Base-by-base conservation (phyloP, 2,113 vertebrate genomes). In the Capricornis sumatraensis region DNA sequence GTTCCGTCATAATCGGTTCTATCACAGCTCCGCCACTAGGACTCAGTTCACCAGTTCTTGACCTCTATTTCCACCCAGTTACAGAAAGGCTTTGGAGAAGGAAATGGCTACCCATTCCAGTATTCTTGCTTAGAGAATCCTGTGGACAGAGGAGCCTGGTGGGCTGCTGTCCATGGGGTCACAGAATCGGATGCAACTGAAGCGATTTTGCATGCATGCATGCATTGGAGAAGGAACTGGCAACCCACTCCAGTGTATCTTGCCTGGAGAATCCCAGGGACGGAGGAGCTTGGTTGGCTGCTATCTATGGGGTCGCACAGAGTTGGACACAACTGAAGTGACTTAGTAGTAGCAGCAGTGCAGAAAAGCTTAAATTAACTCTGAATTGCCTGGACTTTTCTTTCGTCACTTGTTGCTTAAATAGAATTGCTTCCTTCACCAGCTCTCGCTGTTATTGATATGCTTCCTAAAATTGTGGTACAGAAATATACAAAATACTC, bases 391-490 rank as follows among this genome's bases (percentile, higher is more conserved):
- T 84, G 62, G 23, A 74, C 43, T 87, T 50, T 52, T 89, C 45
- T 95, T 91, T 74, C 40, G 67, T 64, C 30, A 53, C 47, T 11
- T 52, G 7, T 87, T 55, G n/a, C 43, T 92, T 89, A 89, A 82
- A 45, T 82, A 16, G 6, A 43, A 2, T 53, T 50, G 53, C 60
- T 93, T 91, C 21, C 33, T 45, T 85, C 3, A 64, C 7, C 58
- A 76, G 50, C 6, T 55, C 30, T 55, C 45, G 78, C 6, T 76
- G 95, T 90, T 58, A 2, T 94, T 76, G 33, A 60, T 60, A 23
- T 27, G 0, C 60, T 91, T 87, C 33, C 95, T 85, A 84, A 92
- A 50, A 92, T 71, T 78, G 27, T 89, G 33, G 33, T 57, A 92
- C 40, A 33, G 36, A 67, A 64, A 4, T 52, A 3, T 21, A 55